These are phyloP conservation scores for Lepisosteus osseus DNA, from an alignment of 2,113 vertebrate species.

Conservation along the genomic window DNA sequence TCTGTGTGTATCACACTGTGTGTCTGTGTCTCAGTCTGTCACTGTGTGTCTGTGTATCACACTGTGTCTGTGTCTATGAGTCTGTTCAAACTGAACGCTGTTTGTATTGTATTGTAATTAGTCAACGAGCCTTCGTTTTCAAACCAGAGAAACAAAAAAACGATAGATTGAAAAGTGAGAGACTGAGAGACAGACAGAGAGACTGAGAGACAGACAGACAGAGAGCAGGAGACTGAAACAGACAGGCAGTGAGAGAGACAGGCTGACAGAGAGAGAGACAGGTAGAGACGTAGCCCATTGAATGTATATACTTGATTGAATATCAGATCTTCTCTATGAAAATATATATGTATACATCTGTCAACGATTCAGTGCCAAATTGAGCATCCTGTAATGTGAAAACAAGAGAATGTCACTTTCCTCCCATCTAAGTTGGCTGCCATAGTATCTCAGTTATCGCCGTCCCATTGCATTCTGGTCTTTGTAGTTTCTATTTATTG, in stretches of 20 bases:
- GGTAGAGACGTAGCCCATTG: constrained; percentile 38
- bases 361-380: constrained; percentile 66
- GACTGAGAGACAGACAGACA: not conserved
- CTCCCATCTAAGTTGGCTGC: constrained; percentile 55
- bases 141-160: constrained; percentile 28
- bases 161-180: not conserved
- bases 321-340: constrained; percentile 60
- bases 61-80: constrained; percentile 16
- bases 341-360: constrained; percentile 17
- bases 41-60: constrained; percentile 18
- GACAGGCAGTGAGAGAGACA: constrained; percentile 11
- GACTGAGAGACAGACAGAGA: constrained; percentile 9
- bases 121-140: constrained; percentile 32
- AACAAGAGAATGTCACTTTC: constrained; percentile 39
- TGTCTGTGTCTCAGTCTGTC: not conserved
- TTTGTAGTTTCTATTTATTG: constrained; percentile 53
- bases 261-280: not conserved
- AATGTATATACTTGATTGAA: constrained; percentile 76
- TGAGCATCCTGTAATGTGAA: constrained; percentile 64
- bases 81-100: not conserved
- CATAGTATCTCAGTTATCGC: constrained; percentile 49
- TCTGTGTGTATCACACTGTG: not conserved
- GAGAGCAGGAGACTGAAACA: not conserved
- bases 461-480: constrained; percentile 57
- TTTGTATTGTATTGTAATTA: not conserved